phyloP scores from a whole-genome alignment of 92 coral and sea anemone species.

The Paramuricea clavata region DNA sequence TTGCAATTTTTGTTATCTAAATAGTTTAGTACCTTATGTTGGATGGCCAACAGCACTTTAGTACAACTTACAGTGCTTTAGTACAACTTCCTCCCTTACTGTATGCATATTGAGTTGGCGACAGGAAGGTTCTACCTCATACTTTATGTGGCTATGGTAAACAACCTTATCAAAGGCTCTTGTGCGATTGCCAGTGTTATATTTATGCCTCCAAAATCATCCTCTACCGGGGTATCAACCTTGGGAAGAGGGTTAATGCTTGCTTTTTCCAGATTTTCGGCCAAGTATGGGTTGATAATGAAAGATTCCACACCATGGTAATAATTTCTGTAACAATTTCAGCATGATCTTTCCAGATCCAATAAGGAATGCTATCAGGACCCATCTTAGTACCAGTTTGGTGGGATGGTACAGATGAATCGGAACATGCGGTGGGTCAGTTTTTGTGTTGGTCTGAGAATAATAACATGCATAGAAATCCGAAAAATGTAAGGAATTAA shows the following conservation, averaged over 20 bases:
- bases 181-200: slow-evolving; percentile 65
- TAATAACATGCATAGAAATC: no score
- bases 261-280: neutral
- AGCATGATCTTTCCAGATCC: slow-evolving; percentile 18
- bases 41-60: slow-evolving; percentile 6
- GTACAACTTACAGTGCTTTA: slow-evolving; percentile 5
- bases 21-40: slow-evolving; percentile 4
- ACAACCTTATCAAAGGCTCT: slow-evolving; percentile 65
- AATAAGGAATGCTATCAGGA: slow-evolving; percentile 26
- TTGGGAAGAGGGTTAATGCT: slow-evolving; percentile 26
- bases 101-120: slow-evolving; percentile 7
- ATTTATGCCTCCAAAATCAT: slow-evolving; percentile 62
- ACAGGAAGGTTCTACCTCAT: neutral
- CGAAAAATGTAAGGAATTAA: no score
- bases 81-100: neutral
- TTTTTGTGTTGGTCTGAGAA: no score
- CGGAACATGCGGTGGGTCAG: no score
- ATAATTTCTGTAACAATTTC: neutral
- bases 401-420: no score
- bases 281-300: neutral
- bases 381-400: neutral
- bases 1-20: slow-evolving; percentile 20
- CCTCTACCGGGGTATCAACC: slow-evolving; percentile 7
- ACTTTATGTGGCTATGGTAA: slow-evolving; percentile 21
- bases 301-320: neutral